These are phyloP conservation scores for Cinclus mexicanus DNA, from an alignment of 2,113 vertebrate species.

Conservation along the genomic window DNA sequence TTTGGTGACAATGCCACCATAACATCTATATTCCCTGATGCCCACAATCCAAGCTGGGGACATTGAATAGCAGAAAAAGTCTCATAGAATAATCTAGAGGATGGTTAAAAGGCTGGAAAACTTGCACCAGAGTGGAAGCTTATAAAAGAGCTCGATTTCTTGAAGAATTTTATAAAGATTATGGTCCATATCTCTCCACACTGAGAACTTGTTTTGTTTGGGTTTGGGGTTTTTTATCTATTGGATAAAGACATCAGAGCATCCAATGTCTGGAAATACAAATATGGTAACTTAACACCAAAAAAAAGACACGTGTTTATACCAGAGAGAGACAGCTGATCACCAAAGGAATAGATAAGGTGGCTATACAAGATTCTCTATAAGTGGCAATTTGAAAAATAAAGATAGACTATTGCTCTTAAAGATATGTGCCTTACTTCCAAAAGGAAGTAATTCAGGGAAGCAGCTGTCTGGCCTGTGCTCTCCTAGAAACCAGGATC, in stretches of 20 bases:
- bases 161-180: background rate
- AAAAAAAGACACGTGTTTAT: background rate
- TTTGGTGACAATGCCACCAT: background rate
- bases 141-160: background rate
- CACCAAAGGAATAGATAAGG: background rate
- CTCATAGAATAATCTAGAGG: background rate
- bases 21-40: background rate
- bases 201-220: background rate
- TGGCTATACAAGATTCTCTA: background rate
- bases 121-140: background rate
- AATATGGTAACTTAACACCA: background rate
- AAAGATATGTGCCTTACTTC: background rate
- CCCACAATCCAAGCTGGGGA: background rate
- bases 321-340: background rate
- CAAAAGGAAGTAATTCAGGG: background rate
- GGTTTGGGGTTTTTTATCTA: background rate
- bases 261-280: background rate
- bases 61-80: background rate
- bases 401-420: background rate
- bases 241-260: background rate
- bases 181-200: background rate
- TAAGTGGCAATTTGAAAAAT: constrained; percentile 5
- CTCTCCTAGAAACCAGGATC: background rate
- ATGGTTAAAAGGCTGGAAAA: background rate
- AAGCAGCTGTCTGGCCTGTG: background rate